These are phyloP conservation scores for Holotrichia oblita DNA, from an alignment of 1,140 invertebrate genomes.

Conservation along the genomic window DNA sequence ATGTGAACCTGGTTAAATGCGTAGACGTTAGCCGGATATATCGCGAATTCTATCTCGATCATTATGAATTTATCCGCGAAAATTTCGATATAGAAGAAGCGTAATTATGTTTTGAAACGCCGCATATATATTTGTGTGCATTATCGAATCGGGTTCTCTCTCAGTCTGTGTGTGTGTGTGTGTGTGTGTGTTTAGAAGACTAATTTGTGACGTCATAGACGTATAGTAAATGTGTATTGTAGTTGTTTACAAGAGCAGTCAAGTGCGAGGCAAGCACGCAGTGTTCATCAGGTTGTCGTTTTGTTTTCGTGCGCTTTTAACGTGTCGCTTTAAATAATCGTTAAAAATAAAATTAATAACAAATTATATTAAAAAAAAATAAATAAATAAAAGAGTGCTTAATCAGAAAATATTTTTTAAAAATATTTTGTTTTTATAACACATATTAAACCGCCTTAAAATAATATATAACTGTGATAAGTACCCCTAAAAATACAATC, in stretches of 20 bases:
- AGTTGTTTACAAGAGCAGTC: neutral
- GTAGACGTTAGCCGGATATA: neutral
- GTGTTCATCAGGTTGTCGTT: slow-evolving; percentile 10
- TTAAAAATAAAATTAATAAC: too few relatives aligned
- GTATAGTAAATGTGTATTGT: neutral
- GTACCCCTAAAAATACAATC: neutral
- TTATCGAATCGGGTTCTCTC: too few relatives aligned
- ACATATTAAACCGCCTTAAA: slow-evolving; percentile 18
- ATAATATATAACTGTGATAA: slow-evolving; percentile 7
- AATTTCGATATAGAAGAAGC: neutral
- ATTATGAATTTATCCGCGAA: neutral
- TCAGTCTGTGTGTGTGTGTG: too few relatives aligned
- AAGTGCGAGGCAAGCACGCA: neutral
- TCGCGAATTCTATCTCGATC: neutral
- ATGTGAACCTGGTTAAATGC: neutral
- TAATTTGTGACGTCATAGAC: slow-evolving; percentile 4
- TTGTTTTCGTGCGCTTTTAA: too few relatives aligned
- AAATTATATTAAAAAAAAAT: too few relatives aligned
- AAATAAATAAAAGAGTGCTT: too few relatives aligned
- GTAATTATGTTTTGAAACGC: neutral
- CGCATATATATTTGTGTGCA: neutral
- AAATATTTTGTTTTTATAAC: too few relatives aligned
- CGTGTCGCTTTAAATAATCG: too few relatives aligned
- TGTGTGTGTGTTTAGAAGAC: neutral
- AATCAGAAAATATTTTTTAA: too few relatives aligned